Evolutionary conservation across 2,888 invertebrate genomes (phyloP).

Genomic region (Rotaria macrura): DNA sequence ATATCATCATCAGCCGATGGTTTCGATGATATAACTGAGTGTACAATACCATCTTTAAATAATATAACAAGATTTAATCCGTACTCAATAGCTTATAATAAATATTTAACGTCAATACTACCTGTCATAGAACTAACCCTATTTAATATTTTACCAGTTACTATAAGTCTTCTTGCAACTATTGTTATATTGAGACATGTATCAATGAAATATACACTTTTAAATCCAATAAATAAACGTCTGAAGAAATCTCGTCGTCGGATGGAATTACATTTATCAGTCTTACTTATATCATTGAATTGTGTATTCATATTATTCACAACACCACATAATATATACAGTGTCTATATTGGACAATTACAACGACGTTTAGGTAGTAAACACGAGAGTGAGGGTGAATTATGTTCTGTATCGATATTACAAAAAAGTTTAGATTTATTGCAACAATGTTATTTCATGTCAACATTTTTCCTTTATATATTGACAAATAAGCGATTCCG

Average conservation of each 20-base stretch:
- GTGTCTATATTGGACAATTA: not conserved
- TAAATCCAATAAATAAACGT: not conserved
- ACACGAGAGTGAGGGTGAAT: not conserved
- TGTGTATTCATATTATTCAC: not conserved
- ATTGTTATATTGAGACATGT: not conserved
- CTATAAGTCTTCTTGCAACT: not conserved
- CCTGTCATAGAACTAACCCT: not conserved
- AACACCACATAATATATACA: not conserved
- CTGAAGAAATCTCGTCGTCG: not conserved
- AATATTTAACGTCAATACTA: not conserved
- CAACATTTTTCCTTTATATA: not conserved
- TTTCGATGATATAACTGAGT: not conserved
- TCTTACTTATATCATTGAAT: not conserved
- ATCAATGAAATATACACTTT: not conserved
- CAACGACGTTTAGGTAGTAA: not conserved
- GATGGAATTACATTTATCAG: not conserved
- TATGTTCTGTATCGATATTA: not conserved
- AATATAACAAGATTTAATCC: not conserved
- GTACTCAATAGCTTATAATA: not conserved
- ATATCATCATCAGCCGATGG: not conserved
- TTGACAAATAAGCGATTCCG: not conserved
- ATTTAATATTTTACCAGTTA: not conserved
- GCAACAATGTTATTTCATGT: not conserved
- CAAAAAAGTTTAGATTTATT: conserved; percentile 3
- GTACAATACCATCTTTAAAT: not conserved